Conservation (phyloP, 2,113 vertebrate genomes). For the Pimephales promelas region DNA sequence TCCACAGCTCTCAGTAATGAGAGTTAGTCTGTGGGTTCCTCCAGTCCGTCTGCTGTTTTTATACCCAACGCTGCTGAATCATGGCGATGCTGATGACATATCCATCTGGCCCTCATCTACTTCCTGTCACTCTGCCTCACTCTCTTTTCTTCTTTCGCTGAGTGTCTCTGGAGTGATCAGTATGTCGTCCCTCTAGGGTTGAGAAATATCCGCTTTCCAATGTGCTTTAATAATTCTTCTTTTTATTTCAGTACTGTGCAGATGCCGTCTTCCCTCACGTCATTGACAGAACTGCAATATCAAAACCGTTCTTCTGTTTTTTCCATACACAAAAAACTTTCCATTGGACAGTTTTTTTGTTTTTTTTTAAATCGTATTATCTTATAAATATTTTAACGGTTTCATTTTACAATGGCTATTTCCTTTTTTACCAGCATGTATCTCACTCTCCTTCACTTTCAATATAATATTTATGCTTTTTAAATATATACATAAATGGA, state of each 20-base stretch:
- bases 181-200: constrained; percentile 20
- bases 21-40: neutral
- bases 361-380: neutral
- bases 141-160: constrained; percentile 35
- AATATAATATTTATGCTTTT: neutral
- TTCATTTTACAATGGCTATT: neutral
- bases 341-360: neutral
- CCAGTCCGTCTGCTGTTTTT: neutral
- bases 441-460: neutral
- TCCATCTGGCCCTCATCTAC: constrained; percentile 40
- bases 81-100: constrained; percentile 11
- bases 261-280: neutral
- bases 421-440: neutral
- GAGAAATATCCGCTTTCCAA: constrained; percentile 29
- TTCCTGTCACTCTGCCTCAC: constrained; percentile 39
- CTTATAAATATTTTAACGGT: neutral
- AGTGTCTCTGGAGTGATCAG: constrained; percentile 22
- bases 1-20: neutral
- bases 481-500: no score
- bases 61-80: constrained; percentile 28
- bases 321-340: neutral
- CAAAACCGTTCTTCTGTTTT: neutral
- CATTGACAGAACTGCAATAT: neutral
- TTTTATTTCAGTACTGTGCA: constrained; percentile 15
- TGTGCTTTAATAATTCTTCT: constrained; percentile 21